Evolutionary conservation across 2,113 vertebrate species (phyloP).

Genomic region (Eretmodus cyanostictus): DNA sequence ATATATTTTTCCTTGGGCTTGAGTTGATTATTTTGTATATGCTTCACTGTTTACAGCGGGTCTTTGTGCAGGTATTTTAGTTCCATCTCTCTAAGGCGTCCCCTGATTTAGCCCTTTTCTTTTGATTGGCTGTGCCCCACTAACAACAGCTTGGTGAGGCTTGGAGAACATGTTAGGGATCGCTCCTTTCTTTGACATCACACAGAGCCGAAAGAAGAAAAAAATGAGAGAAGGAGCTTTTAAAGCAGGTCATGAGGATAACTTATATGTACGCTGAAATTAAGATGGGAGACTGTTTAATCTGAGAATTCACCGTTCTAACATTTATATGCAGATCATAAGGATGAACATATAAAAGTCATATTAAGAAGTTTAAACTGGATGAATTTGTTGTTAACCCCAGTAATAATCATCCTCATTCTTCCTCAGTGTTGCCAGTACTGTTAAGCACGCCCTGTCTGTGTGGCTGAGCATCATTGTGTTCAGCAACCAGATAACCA

Average conservation of each 20-base stretch:
- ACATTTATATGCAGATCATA: background rate
- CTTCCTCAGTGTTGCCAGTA: slow-evolving; percentile 85
- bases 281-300: background rate
- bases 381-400: background rate
- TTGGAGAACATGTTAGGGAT: background rate
- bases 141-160: background rate
- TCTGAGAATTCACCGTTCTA: background rate
- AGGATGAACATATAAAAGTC: background rate
- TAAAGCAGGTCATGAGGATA: background rate
- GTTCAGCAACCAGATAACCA: slow-evolving; percentile 88
- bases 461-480: slow-evolving; percentile 95
- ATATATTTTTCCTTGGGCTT: accelerated
- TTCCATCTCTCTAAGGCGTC: background rate
- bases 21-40: background rate
- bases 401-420: background rate
- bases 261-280: background rate
- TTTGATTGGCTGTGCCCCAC: background rate
- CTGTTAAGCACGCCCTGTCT: slow-evolving; percentile 92
- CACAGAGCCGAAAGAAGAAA: background rate
- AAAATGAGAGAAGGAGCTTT: background rate
- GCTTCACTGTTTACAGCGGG: too few relatives aligned
- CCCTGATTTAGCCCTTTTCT: background rate
- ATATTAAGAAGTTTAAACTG: background rate
- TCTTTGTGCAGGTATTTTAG: background rate
- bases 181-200: background rate